Base-by-base conservation (phyloP, 2,797 vertebrate species). In the Catharus ustulatus region DNA sequence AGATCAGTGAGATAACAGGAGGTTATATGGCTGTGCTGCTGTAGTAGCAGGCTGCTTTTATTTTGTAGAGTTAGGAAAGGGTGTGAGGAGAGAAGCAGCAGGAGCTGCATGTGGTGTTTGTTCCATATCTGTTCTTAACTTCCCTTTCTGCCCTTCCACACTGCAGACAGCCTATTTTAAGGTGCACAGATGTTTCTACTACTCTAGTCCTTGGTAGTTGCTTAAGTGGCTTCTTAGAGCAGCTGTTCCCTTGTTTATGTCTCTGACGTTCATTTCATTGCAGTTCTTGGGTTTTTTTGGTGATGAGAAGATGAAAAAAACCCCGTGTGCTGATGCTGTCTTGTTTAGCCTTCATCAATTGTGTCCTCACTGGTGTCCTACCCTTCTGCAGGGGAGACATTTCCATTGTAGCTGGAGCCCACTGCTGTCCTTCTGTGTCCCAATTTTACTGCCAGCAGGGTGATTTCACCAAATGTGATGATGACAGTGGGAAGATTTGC, bases 191-290 rank as follows among this genome's bases (percentile, higher is more conserved):
- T 97, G 93, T 96, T 91, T 92, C 91, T 93, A 22, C 71, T 68
- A 18, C 62, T 92, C 66, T 61, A 76, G 85, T 75, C 71, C 30
- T 91, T 84, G 38, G 21, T 90, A 68, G 76, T 54, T 93, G 67
- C 49, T 89, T 79, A 89, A 94, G 87, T 94, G 77, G 63, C 79
- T 95, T 87, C 68, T 90, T 61, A 59, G 76, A 90, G 74, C 91
- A 96, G 91, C 89, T 96, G 87, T 93, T 96, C 71, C 51, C 59
- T 92, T 94, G 93, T 95, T 95, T 86, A 66, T 80, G 64, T 89
- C 15, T 57, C 82, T 82, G 86, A 40, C 7, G 57, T 91, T 66
- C 46, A 64, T 78, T 84, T 89, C 45, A 34, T 69, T 84, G 81
- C 84, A 38, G 46, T 74, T 84, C 36, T 89, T 84, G 13, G 12